Evolutionary conservation across 1,140 invertebrate species (phyloP).

Genomic region (Nomia melanderi): DNA sequence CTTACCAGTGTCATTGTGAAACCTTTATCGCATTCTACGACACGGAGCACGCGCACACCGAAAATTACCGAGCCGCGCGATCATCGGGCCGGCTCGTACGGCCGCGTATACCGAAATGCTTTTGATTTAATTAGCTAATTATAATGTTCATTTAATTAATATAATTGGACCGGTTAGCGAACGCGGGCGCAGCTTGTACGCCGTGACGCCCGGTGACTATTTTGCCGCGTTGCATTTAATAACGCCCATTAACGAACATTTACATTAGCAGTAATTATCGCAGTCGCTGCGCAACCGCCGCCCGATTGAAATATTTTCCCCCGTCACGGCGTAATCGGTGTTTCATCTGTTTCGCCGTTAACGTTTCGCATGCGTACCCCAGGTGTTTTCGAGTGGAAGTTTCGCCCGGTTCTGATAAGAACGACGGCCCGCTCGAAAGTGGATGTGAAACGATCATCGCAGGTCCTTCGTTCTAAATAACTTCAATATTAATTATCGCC

Average conservation of each 20-base stretch:
- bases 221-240: conserved; percentile 78
- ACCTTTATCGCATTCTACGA: conserved; percentile 34
- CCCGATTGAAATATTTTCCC: conserved; percentile 56
- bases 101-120: conserved; percentile 43
- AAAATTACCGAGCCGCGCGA: conserved; percentile 13
- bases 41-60: neutral
- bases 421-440: neutral
- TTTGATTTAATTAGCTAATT: conserved; percentile 72
- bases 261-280: conserved; percentile 77
- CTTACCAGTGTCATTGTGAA: conserved; percentile 49
- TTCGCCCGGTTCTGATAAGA: neutral
- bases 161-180: conserved; percentile 71
- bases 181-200: conserved; percentile 63
- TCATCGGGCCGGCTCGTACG: neutral
- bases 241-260: conserved; percentile 79
- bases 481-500: neutral
- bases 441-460: too few species aligned
- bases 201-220: conserved; percentile 52
- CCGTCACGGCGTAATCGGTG: conserved; percentile 35
- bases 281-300: conserved; percentile 39
- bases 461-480: neutral
- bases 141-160: conserved; percentile 73
- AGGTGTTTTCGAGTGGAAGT: neutral
- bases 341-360: neutral
- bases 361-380: neutral